Base-by-base conservation (phyloP, 2,113 vertebrate genomes). In the Myocastor coypus region DNA sequence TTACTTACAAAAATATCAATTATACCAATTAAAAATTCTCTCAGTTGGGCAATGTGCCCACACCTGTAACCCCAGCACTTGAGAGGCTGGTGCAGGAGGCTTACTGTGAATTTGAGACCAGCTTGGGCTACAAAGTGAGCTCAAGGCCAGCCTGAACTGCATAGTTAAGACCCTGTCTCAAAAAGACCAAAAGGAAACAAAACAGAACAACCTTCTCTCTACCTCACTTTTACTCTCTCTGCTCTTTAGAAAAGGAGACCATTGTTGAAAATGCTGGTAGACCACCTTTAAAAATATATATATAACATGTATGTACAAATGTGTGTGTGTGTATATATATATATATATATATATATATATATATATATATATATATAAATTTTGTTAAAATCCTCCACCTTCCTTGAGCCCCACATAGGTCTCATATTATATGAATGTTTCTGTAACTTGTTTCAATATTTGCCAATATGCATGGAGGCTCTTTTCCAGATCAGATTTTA, bases 401-500 rank as follows among this genome's bases (percentile, higher is more conserved):
- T 81, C 46, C 52, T 82, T 71, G 17, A 61, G n/a, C 0, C 26
- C 28, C n/a, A n/a, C 10, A 84, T 0, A 30, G 63, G 55, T 92
- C 50, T 95, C 83, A 78, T 30, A 46, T 34, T 59, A 7, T 82
- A 66, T 11, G 34, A 69, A 78, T 0, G 64, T 2, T 91, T 64
- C 17, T 46, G n/a, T 61, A 87, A 50, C 52, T 86, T 96, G 80
- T 34, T 93, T 95, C 90, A 81, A 83, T 75, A 90, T 87, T 95
- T 95, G 80, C 32, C 28, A 66, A 46, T n/a, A 92, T 28, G 7
- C n/a, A 78, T 0, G 68, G 16, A 81, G 92, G 63, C n/a, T 26
- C n/a, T 77, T 80, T 6, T 8, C 69, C 68, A 59, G 64, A 81
- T 93, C 40, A 61, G 4, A 87, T 34, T 40, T 86, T 64, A 88